Percentiles rank a stretch among this genome's conserved stretches.
Conservation (phyloP, 2,113 vertebrate genomes). For the Ptyas mucosa region DNA sequence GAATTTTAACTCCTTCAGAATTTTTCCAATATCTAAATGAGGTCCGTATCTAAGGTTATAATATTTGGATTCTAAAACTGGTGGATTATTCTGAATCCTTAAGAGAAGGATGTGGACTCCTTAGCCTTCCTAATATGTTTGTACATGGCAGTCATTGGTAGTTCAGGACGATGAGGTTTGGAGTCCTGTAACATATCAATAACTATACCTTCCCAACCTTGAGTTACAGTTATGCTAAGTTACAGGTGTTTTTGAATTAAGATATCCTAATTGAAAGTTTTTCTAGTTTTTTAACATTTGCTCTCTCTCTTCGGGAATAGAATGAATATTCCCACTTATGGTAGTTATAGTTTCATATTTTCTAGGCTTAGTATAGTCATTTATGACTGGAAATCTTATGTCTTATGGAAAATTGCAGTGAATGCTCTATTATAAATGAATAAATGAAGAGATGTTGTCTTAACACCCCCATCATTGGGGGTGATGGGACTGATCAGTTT, state of each 20-base stretch:
- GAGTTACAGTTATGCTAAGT: neutral
- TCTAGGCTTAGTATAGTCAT: neutral
- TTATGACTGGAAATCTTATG: constrained; percentile 48
- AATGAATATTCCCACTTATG: neutral
- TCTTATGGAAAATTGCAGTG: constrained; percentile 30
- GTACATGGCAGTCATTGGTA: neutral
- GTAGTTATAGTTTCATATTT: constrained; percentile 8
- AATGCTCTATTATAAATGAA: constrained; percentile 46
- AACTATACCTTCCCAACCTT: neutral
- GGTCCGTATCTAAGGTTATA: neutral
- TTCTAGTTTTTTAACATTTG: neutral
- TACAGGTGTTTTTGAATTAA: neutral
- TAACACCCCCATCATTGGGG: constrained; percentile 34
- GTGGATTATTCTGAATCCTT: neutral
- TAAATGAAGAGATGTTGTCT: constrained; percentile 36
- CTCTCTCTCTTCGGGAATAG: neutral
- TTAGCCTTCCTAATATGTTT: neutral
- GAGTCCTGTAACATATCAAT: neutral
- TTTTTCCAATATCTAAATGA: neutral
- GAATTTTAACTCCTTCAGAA: neutral
- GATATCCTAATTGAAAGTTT: neutral
- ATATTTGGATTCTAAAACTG: neutral
- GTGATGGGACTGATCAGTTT: constrained; percentile 22
- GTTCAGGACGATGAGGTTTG: neutral
- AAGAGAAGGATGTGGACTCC: neutral